Percentiles rank a stretch among this genome's conserved stretches.
phyloP scores from a whole-genome alignment of 2,888 invertebrate genomes.

The Pyralis farinalis region DNA sequence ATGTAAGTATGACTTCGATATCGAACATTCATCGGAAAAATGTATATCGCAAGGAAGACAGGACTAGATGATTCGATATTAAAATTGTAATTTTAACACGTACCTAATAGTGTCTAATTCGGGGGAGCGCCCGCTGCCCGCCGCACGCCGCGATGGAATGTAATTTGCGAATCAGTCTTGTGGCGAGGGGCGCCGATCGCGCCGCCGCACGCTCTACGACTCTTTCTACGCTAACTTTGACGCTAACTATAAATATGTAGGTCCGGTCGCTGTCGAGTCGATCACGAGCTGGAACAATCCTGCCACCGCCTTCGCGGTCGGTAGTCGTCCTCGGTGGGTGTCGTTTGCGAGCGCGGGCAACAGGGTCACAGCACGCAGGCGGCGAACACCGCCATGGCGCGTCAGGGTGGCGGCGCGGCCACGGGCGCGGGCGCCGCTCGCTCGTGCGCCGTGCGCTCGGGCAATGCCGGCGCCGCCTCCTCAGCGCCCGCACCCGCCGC shows the following conservation, averaged over 20 bases:
- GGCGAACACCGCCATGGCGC: constrained; percentile 90
- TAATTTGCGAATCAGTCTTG: no score
- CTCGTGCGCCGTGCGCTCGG: constrained; percentile 61
- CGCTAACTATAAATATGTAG: no score
- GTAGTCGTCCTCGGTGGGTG: no score
- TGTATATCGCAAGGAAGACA: constrained; percentile 51
- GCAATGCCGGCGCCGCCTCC: constrained; percentile 77
- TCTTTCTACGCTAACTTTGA: no score
- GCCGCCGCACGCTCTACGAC: no score
- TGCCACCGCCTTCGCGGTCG: no score
- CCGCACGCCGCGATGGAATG: constrained; percentile 13
- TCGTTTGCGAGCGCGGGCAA: constrained; percentile 17
- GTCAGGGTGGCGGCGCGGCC: constrained; percentile 81
- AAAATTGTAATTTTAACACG: constrained; percentile 21
- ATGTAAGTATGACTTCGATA: no score
- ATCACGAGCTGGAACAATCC: no score
- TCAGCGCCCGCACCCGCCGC: constrained; percentile 67
- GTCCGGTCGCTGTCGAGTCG: no score
- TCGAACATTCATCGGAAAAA: constrained; percentile 19
- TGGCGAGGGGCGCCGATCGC: no score
- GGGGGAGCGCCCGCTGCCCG: constrained; percentile 20
- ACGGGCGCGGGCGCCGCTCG: constrained; percentile 69
- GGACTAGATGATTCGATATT: constrained; percentile 56
- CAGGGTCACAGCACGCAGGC: constrained; percentile 87
- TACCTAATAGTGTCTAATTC: constrained; percentile 16